Evolutionary conservation across 1,140 invertebrate genomes (phyloP).

Genomic region (Atta colombica): DNA sequence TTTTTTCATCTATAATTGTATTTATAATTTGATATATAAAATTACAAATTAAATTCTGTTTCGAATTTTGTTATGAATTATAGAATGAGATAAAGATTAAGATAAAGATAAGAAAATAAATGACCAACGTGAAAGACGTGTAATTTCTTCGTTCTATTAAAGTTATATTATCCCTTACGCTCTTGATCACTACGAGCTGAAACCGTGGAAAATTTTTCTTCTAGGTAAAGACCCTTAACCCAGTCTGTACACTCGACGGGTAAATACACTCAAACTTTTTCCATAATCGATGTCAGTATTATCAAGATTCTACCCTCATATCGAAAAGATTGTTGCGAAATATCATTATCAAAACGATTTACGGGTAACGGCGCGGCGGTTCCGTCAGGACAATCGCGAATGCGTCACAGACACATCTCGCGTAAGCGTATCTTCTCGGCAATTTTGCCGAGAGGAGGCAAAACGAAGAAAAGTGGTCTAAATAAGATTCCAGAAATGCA

Average conservation of each 20-base stretch:
- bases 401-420: not conserved
- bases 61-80: too few species aligned
- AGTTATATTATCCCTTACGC: not conserved
- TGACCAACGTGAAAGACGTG: not conserved
- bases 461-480: not conserved
- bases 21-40: too few species aligned
- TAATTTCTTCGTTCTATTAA: not conserved
- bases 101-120: conserved; percentile 9
- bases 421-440: not conserved
- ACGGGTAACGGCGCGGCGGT: conserved; percentile 4
- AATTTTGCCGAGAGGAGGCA: not conserved
- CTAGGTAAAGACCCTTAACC: not conserved
- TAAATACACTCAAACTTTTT: conserved; percentile 2
- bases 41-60: too few species aligned
- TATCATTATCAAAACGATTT: not conserved
- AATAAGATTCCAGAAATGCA: not conserved
- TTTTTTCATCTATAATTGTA: too few species aligned
- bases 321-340: not conserved
- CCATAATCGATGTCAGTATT: conserved; percentile 6
- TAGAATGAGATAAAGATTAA: too few species aligned
- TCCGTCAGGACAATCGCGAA: conserved; percentile 1
- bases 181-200: not conserved
- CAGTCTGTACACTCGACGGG: not conserved
- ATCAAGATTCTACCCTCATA: not conserved
- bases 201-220: not conserved